Evolutionary conservation across 2,797 vertebrate species (phyloP), one percentile per base, ranked within the genome.

Genomic region (Amphiprion clarkii): DNA sequence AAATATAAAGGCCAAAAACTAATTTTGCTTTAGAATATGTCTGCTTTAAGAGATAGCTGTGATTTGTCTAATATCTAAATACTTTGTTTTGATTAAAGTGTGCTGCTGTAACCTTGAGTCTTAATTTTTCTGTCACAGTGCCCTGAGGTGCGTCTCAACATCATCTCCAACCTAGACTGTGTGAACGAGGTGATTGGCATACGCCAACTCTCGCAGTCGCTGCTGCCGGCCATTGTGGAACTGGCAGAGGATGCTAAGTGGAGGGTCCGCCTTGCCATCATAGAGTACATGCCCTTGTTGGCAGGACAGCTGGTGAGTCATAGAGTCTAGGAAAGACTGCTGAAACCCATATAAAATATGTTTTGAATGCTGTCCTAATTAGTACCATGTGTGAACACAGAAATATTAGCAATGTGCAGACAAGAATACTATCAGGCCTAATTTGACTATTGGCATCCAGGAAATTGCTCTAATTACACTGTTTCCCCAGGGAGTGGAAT

Each of bases 161-260:
- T 97, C 81, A 97, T 98, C 93, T 97, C 97, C 78, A 97, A 97
- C 91, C 92, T 97, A 81, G 96, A 97, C 87, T 97, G 96, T 80
- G 96, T 97, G 61, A 98, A 97, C 58, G 96, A 97, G 89, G 97
- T 97, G 85, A 97, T 97, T 40, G 97, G 97, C 53, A 97, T 97
- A 74, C 94, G 95, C 36, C 97, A 98, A 89, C 96, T 98, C 62
- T 97, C 96, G 57, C 96, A 97, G 92, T 97, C 96, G 1, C 95
- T 98, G 76, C 92, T 97, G 88, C 96, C 96, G 0, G 97, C 97
- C 82, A 96, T 98, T 19, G 97, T 98, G 78, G 97, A 98, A 82
- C 92, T 97, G 82, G 97, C 97, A 2, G 97, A 97, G 86, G 97
- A 97, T 54, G 96, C 96, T 21, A 96, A 97, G 89, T 97, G 96